Percentiles rank a stretch among this genome's conserved stretches.
These are phyloP conservation scores for Vulpes vulpes DNA, from an alignment of 2,113 vertebrate species.

Conservation along the genomic window DNA sequence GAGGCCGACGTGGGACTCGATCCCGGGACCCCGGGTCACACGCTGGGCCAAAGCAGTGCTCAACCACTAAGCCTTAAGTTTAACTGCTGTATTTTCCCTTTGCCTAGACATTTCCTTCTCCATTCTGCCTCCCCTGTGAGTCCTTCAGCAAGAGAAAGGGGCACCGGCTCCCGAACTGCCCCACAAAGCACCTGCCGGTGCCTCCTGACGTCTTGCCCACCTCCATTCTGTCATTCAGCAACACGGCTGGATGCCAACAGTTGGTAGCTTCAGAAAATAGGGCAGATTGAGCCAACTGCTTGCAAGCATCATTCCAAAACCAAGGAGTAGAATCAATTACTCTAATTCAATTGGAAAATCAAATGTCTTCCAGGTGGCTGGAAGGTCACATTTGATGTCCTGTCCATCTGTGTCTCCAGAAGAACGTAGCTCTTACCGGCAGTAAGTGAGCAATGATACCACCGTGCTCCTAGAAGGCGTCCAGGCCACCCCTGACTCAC, in stretches of 20 bases:
- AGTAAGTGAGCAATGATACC: not conserved
- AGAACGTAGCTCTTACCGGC: not conserved
- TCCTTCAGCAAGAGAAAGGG: not conserved
- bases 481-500: not conserved
- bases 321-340: not conserved
- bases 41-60: too few relatives aligned
- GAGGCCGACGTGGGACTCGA: too few relatives aligned
- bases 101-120: not conserved
- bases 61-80: not conserved
- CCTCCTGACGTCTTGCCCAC: too few relatives aligned
- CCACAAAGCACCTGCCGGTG: not conserved
- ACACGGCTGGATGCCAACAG: not conserved
- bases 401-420: not conserved
- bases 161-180: not conserved
- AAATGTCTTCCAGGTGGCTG: not conserved
- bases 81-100: not conserved
- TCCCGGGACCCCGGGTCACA: too few relatives aligned
- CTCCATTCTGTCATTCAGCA: not conserved
- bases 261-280: not conserved
- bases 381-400: not conserved
- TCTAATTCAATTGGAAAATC: not conserved
- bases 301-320: not conserved
- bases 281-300: not conserved
- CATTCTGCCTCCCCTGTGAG: not conserved
- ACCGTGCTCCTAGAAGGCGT: not conserved